Evolutionary conservation across 2,888 invertebrate genomes (phyloP), one percentile per base, ranked within the genome.

Genomic region (Parapristionchus giblindavisi): DNA sequence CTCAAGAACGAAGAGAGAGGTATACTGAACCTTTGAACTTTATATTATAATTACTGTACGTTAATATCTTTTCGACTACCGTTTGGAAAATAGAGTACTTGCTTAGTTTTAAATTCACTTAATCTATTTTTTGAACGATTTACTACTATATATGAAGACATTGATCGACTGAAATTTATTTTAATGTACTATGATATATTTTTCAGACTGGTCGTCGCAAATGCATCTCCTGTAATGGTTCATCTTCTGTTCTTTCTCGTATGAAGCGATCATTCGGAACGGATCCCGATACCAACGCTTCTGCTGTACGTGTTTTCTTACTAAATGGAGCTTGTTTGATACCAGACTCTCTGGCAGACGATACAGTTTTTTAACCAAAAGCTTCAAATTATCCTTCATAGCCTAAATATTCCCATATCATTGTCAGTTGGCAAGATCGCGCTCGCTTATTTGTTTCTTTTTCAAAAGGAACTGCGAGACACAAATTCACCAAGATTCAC

Each of bases 221-320:
- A n/a, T 66, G 66, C 34, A n/a, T 51, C n/a, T 29, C 48, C 14
- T 66, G 66, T 24, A 75, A 74, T 2, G 48, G 51, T 27, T 27
- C 32, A 5, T 14, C 76, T 75, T 58, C 43, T 77, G 29, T 24
- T 66, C 14, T 78, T 78, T 14, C 74, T 54, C 75, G 85, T 60
- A 78, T 78, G 54, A 85, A 85, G 76, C 75, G 85, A 77, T 78
- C 80, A 61, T 84, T 85, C 70, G 83, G 84, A 8, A n/a, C n/a
- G 68, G 72, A 54, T 83, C 66, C 85, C 65, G 80, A 81, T 51
- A 83, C 84, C 79, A 85, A 85, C 58, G 85, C 84, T 4, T 85
- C 84, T 1, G 83, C 82, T 74, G 82, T 82, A n/a, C 66, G 72
- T 48, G 17, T 75, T n/a, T 8, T 24, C 21, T 24, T 14, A 24